Conservation (phyloP, 2,888 invertebrate genomes). For the Drosophila differens region DNA sequence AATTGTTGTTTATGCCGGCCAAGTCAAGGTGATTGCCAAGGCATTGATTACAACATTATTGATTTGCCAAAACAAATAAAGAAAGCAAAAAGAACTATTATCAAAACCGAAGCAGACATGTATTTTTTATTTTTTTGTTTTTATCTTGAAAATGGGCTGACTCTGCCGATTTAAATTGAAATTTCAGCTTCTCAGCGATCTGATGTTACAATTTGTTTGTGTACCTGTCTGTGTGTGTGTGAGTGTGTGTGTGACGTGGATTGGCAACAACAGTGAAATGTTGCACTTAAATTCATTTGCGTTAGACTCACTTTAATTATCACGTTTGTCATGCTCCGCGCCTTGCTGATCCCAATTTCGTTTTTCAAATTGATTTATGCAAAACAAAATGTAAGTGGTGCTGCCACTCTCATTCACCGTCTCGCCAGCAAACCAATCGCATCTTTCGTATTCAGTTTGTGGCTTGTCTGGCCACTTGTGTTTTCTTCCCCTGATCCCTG, state of each 20-base stretch:
- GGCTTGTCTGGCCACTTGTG: conserved; percentile 32
- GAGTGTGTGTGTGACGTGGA: neutral
- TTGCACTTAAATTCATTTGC: conserved; percentile 36
- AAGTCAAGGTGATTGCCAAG: conserved; percentile 24
- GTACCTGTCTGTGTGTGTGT: neutral
- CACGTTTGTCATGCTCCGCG: conserved; percentile 30
- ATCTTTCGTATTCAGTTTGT: conserved; percentile 32
- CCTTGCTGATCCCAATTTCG: conserved; percentile 61
- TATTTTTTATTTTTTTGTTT: neutral
- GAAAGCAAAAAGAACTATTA: neutral
- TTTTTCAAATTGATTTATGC: conserved; percentile 71
- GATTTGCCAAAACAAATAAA: neutral
- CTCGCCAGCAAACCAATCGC: neutral
- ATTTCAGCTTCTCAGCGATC: neutral
- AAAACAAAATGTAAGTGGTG: conserved; percentile 54
- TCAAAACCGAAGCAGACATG: neutral
- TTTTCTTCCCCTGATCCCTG: conserved; percentile 26
- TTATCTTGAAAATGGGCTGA: neutral
- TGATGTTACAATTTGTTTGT: neutral
- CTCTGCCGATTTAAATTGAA: neutral
- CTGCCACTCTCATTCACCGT: conserved; percentile 23
- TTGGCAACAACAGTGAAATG: neutral
- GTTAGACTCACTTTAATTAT: conserved; percentile 31
- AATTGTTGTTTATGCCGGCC: conserved; percentile 23
- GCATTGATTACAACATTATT: neutral